phyloP scores from a whole-genome alignment of 2,797 vertebrate species.

The Okamejei kenojei region DNA sequence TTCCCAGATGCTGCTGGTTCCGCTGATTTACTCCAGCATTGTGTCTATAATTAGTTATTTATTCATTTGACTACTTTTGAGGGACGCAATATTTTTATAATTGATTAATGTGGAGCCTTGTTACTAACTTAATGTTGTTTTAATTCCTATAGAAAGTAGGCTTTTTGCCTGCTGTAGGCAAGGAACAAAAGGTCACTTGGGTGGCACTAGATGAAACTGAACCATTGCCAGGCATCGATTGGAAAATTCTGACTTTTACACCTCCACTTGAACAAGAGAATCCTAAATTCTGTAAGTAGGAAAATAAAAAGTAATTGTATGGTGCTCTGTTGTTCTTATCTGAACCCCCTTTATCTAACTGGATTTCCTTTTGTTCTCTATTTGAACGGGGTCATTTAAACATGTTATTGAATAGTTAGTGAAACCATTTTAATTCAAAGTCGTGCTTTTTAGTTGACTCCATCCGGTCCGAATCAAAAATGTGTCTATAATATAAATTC shows the following conservation, averaged over 20 bases:
- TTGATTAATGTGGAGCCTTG: not conserved
- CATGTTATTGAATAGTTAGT: not conserved
- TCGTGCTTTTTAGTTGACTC: not conserved
- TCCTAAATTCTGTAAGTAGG: conserved; percentile 69
- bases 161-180: conserved; percentile 69
- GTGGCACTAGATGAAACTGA: conserved; percentile 75
- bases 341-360: not conserved
- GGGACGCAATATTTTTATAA: not conserved
- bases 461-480: not conserved
- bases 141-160: conserved; percentile 71
- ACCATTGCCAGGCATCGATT: conserved; percentile 66
- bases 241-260: conserved; percentile 69
- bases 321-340: not conserved
- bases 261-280: conserved; percentile 81
- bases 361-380: not conserved
- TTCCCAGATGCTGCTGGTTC: too few species aligned
- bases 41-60: not conserved
- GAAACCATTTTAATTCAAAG: not conserved
- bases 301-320: not conserved
- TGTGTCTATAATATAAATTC: not conserved
- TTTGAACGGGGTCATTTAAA: not conserved
- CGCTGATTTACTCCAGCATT: too few species aligned
- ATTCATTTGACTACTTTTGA: not conserved
- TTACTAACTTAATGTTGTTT: not conserved
- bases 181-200: conserved; percentile 66